Conservation (phyloP, 2,797 vertebrate species). For the Enteromius radiatus region DNA sequence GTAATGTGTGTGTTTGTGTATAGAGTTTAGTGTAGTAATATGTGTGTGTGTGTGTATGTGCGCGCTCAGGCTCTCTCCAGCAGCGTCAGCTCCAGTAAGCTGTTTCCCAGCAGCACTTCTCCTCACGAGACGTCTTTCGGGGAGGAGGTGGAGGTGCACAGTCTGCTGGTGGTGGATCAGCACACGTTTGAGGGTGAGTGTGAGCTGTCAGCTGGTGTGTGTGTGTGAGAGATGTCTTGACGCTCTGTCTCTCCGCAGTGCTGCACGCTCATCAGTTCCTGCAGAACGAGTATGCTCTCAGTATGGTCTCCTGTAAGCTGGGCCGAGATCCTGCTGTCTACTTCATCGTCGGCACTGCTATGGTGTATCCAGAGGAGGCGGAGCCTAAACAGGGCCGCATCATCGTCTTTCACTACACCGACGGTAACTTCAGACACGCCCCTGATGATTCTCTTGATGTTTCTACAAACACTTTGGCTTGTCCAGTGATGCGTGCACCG, state of each 20-base stretch:
- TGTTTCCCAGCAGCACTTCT: constrained; percentile 97
- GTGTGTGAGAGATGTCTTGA: not conserved
- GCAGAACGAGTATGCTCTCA: constrained; percentile 94
- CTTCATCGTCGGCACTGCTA: constrained; percentile 96
- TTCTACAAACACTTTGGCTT: not conserved
- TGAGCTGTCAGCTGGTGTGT: too few relatives aligned
- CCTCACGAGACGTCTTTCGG: constrained; percentile 97
- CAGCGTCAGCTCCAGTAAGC: constrained; percentile 97
- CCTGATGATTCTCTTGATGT: not conserved
- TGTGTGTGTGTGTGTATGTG: not conserved
- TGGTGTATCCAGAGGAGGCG: constrained; percentile 98
- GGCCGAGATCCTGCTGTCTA: constrained; percentile 95
- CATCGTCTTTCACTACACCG: constrained; percentile 96
- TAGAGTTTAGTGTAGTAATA: too few relatives aligned
- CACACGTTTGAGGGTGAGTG: constrained; percentile 96
- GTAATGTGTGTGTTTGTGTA: too few relatives aligned
- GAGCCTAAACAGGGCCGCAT: constrained; percentile 99
- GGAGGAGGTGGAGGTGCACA: constrained; percentile 98
- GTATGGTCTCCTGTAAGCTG: constrained; percentile 96
- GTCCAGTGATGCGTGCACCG: not conserved
- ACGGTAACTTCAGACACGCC: constrained; percentile 80
- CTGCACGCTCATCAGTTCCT: constrained; percentile 98
- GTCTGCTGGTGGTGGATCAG: constrained; percentile 96
- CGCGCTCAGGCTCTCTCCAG: constrained; percentile 89
- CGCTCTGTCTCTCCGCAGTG: constrained; percentile 73